Conservation (phyloP, 2,113 vertebrate genomes). For the Eira barbara region DNA sequence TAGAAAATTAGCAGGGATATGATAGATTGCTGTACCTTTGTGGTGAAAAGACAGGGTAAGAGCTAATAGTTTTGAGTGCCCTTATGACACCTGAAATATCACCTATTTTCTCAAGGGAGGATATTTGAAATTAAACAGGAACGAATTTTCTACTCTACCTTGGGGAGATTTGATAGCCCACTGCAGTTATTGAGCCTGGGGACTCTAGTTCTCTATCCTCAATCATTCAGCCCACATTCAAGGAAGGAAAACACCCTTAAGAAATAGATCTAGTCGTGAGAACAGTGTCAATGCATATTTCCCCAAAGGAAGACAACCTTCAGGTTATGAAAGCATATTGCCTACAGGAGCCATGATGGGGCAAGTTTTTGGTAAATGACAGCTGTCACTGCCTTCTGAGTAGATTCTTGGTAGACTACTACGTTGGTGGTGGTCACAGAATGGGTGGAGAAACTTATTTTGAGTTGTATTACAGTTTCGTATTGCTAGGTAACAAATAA, state of each 20-base stretch:
- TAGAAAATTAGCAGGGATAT: constrained; percentile 22
- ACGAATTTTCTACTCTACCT: neutral
- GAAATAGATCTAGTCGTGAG: neutral
- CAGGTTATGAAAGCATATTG: neutral
- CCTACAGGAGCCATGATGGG: neutral
- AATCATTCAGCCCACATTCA: neutral
- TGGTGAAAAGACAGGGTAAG: neutral
- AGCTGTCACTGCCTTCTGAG: neutral
- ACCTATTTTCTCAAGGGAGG: neutral
- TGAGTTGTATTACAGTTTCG: neutral
- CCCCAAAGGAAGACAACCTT: neutral
- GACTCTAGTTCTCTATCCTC: neutral
- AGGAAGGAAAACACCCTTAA: neutral
- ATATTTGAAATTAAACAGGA: constrained; percentile 8
- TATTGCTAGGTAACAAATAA: neutral
- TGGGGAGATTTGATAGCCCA: neutral
- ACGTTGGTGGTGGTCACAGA: neutral
- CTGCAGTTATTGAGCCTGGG: neutral
- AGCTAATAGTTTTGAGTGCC: neutral
- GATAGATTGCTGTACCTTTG: constrained; percentile 7
- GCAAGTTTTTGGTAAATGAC: neutral
- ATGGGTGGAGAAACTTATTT: neutral
- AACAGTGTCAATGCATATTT: neutral
- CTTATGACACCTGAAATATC: neutral
- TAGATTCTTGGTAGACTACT: neutral